Conservation (phyloP, 1,140 invertebrate species). For the Leptonema lineaticorne region DNA sequence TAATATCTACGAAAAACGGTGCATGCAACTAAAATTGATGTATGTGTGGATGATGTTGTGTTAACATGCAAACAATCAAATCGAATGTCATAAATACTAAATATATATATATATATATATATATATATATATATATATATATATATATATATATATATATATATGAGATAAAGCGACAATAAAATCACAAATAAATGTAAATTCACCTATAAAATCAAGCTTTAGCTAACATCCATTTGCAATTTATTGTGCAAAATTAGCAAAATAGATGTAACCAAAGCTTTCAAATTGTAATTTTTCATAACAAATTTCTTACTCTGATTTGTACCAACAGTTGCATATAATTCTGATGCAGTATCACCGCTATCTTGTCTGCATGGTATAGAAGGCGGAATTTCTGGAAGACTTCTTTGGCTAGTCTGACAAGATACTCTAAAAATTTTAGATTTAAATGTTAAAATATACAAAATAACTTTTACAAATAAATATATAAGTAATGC, state of each 20-base stretch:
- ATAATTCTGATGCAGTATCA: constrained; percentile 54
- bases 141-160: too few species aligned
- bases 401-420: constrained; percentile 54
- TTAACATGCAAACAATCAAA: background rate
- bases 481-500: background rate
- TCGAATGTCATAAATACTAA: background rate
- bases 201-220: background rate
- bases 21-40: constrained; percentile 1
- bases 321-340: constrained; percentile 55
- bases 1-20: constrained; percentile 3
- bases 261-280: background rate
- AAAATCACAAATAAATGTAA: background rate
- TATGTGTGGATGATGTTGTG: background rate
- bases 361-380: constrained; percentile 53
- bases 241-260: background rate
- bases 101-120: too few species aligned
- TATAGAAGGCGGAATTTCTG: constrained; percentile 54
- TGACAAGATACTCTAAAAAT: constrained; percentile 43
- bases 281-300: background rate
- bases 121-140: too few species aligned
- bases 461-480: background rate
- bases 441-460: background rate
- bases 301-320: constrained; percentile 44
- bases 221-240: background rate
- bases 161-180: too few species aligned